Base-by-base conservation (phyloP, 1,140 invertebrate genomes). In the Hydropsyche tenuis region DNA sequence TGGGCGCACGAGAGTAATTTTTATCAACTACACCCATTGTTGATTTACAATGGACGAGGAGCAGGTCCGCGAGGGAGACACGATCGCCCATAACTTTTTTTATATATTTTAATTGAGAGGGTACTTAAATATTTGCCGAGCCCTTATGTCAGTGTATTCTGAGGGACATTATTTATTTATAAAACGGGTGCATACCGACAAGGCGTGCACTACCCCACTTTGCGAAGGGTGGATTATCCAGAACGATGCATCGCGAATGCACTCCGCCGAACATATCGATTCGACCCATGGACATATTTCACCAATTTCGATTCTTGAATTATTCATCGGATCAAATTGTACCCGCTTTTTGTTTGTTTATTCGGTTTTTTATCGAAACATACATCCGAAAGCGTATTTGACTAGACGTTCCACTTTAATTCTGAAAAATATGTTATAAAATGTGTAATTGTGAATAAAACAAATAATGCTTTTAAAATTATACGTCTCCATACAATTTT, bases 101-200 rank as follows among this genome's bases (percentile, higher is more conserved):
- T 75, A 71, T 63, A 60, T 70, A 77, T 77, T 77, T 77, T 77
- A 77, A 77, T 77, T 77, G 76, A 77, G 76, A 77, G 76, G 76
- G 76, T 77, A 77, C 76, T 77, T 77, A 77, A 77, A 77, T 77
- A 77, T 77, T 77, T 77, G 76, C 71, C 73, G 46, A 75, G 62
- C 76, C 76, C 76, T 77, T 77, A 77, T 77, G 76, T 75, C 76
- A 77, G 76, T 75, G 76, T 77, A 77, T 73, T 77, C 66, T 75
- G 76, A 75, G 76, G 76, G 76, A 77, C 76, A 77, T 77, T 77
- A 77, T 77, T 77, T 77, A 77, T 77, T 77, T 77, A 77, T 75
- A 73, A 77, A 77, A 69, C 72, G 76, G 73, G 76, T 75, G 73
- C 73, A 77, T 73, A 73, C 73, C 76, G 73, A 77, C 76, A 75